Evolutionary conservation across 2,888 invertebrate species (phyloP).

Genomic region (Polydrusus pterygomalis): DNA sequence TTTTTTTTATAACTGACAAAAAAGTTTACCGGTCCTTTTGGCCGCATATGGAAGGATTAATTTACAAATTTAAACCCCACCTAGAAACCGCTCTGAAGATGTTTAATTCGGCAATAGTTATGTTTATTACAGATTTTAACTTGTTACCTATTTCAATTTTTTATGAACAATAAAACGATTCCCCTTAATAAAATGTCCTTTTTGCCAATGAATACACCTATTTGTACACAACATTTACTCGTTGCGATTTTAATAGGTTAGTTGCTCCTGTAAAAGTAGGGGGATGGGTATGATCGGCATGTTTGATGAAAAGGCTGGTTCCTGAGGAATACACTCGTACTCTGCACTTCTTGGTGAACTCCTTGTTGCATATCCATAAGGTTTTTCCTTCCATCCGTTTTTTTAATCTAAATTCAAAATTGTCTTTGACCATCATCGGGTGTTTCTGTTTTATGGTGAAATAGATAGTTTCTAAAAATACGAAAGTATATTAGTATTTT

Average conservation of each 20-base stretch:
- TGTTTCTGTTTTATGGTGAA: slow-evolving; percentile 56
- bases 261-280: slow-evolving; percentile 28
- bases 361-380: slow-evolving; percentile 60
- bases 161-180: too few relatives aligned
- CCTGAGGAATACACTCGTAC: slow-evolving; percentile 43
- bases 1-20: too few relatives aligned
- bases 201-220: not conserved
- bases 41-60: too few relatives aligned
- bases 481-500: not conserved
- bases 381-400: slow-evolving; percentile 52
- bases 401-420: slow-evolving; percentile 58
- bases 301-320: slow-evolving; percentile 20
- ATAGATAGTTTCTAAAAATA: slow-evolving; percentile 53
- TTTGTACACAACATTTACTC: slow-evolving; percentile 9
- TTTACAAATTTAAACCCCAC: too few relatives aligned
- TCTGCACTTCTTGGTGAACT: slow-evolving; percentile 53
- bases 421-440: slow-evolving; percentile 59
- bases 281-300: slow-evolving; percentile 29
- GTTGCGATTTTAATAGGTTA: slow-evolving; percentile 25
- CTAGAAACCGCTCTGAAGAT: too few relatives aligned
- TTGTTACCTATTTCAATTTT: too few relatives aligned
- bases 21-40: too few relatives aligned
- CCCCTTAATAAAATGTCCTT: too few relatives aligned
- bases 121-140: too few relatives aligned
- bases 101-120: too few relatives aligned